Percentiles rank a stretch among this genome's conserved stretches.
These are phyloP conservation scores for Sylvia atricapilla DNA, from an alignment of 2,113 vertebrate genomes.

Conservation along the genomic window DNA sequence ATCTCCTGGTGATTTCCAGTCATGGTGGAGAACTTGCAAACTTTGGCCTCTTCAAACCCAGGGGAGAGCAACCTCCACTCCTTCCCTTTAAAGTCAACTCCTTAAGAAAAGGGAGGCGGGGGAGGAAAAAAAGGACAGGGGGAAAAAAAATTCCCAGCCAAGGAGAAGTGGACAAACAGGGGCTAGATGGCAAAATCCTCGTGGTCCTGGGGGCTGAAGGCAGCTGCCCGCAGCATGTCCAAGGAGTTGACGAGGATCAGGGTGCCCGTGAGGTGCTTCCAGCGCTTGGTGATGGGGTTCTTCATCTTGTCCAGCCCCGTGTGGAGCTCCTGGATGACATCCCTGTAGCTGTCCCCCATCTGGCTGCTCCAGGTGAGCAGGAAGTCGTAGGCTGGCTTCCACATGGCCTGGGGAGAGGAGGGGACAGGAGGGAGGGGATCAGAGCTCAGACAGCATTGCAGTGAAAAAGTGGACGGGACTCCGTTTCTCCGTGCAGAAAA, in stretches of 20 bases:
- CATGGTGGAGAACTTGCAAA: not conserved
- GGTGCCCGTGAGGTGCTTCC: constrained; percentile 95
- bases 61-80: not conserved
- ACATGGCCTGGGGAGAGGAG: constrained; percentile 84
- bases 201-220: constrained; percentile 84
- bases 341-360: constrained; percentile 95
- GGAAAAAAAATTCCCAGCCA: not conserved
- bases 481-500: not conserved
- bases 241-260: constrained; percentile 94
- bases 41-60: constrained; percentile 25
- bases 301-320: constrained; percentile 94
- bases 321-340: constrained; percentile 96
- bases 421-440: not conserved
- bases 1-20: not conserved
- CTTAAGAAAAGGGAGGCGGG: not conserved
- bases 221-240: constrained; percentile 87
- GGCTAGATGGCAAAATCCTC: constrained; percentile 87
- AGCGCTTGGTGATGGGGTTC: constrained; percentile 94
- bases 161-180: not conserved
- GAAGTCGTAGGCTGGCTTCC: constrained; percentile 97
- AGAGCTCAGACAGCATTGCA: not conserved
- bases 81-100: not conserved
- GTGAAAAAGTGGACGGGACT: not conserved
- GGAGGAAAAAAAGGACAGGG: accelerated
- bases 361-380: constrained; percentile 95